Conservation (phyloP, 2,888 invertebrate genomes). For the Protonemura montana region DNA sequence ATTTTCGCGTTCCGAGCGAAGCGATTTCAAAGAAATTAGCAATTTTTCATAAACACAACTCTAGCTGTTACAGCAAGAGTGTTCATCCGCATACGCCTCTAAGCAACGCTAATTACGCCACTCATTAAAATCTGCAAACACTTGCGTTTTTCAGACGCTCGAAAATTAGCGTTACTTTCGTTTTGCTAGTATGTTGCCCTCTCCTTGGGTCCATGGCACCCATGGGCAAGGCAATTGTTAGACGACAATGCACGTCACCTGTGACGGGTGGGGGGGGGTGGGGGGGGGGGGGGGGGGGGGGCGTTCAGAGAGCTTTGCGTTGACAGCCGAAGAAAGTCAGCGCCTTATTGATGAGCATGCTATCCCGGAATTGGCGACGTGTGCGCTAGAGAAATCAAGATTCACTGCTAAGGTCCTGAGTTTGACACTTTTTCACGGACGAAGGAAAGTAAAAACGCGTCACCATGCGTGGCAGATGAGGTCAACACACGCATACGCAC, state of each 20-base stretch:
- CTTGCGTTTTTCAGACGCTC: not conserved
- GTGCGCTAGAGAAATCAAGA: not conserved
- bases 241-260: no score
- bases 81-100: conserved; percentile 12
- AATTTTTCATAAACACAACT: not conserved
- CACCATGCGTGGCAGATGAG: no score
- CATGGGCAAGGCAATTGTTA: no score
- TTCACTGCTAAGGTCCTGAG: not conserved
- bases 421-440: not conserved
- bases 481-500: no score
- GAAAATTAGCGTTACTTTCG: not conserved
- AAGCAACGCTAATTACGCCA: not conserved
- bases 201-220: no score
- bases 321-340: not conserved
- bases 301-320: not conserved
- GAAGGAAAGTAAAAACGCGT: not conserved
- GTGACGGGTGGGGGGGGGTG: no score
- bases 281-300: not conserved
- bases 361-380: no score
- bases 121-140: not conserved
- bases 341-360: not conserved
- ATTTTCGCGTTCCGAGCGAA: not conserved
- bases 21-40: not conserved
- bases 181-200: no score
- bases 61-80: not conserved